Evolutionary conservation across 2,888 invertebrate species (phyloP), one percentile per base, ranked within the genome.

Genomic region (Oscheius myriophilus): DNA sequence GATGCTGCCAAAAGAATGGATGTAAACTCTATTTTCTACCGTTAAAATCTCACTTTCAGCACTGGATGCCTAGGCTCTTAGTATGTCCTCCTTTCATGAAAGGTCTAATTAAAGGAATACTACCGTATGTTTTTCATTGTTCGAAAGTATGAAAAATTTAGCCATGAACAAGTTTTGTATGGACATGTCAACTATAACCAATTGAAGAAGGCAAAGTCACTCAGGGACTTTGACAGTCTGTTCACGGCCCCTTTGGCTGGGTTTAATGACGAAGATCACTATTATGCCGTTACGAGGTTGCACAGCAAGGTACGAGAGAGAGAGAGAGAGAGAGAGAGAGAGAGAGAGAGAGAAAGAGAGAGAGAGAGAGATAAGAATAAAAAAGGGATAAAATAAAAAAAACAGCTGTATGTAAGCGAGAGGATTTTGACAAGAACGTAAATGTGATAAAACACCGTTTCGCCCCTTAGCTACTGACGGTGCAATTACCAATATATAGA

Each of bases 211-310:
- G 70, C 80, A 49, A 77, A 89, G 85, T 91, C 91, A 41, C 91
- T 92, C 78, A 91, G 92, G 72, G 92, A 93, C 88, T 94, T 94
- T 88, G 94, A 94, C 88, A 90, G 91, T 52, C 90, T 91, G 69
- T 94, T 93, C 88, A 93, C 94, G 18, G 90, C 92, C n/a, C 91
- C 91, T 78, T 92, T 93, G 88, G 93, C 93, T 89, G 94, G 94
- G 0, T 94, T 92, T 88, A 90, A 90, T 59, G 91, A 91, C 77
- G 92, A 92, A 71, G 91, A 92, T 71, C 92, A 92, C 67, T 94
- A 94, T 88, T 94, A 94, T 88, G 89, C 90, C 67, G 91, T 90
- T 73, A 92, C 92, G 0, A 90, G 91, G 18, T 87, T 92, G 57
- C 49, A 58, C 21, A 68, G 91, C 84, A 93, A 93, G 88, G 89